Evolutionary conservation across 1,140 invertebrate genomes (phyloP).

Genomic region (Lamellibrachia luymesi): DNA sequence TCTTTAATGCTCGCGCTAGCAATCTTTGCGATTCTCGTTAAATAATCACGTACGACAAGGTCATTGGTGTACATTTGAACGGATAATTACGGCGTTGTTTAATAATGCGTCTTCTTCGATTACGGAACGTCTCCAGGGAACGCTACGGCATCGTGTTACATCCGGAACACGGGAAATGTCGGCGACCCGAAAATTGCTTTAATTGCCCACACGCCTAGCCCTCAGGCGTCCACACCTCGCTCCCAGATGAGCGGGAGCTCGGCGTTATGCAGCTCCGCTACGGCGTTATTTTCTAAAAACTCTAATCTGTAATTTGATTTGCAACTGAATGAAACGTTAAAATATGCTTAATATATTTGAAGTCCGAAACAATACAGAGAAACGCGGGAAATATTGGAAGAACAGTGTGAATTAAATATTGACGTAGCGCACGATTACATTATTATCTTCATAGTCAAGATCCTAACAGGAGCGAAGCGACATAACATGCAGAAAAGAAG

Average conservation of each 20-base stretch:
- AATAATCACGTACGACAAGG: not conserved
- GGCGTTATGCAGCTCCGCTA: too few relatives aligned
- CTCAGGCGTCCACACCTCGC: not conserved
- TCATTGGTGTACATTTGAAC: not conserved
- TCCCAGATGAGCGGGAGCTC: too few relatives aligned
- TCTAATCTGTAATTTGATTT: not conserved
- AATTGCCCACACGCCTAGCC: not conserved
- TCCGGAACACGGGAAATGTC: not conserved
- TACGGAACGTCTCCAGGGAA: not conserved
- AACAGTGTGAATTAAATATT: not conserved
- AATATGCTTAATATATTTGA: not conserved
- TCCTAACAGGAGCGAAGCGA: not conserved
- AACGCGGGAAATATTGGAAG: not conserved
- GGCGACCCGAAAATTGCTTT: not conserved
- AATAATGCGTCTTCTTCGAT: not conserved
- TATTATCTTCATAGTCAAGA: not conserved
- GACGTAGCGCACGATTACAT: not conserved
- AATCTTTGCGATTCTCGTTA: not conserved
- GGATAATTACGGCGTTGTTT: not conserved
- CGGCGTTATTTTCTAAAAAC: not conserved
- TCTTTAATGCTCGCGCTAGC: not conserved
- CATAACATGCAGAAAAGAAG: not conserved
- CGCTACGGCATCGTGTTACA: not conserved
- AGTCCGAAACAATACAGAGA: not conserved
- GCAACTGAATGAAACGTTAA: not conserved